A percentile compares a stretch with the other conserved stretches of the same genome.
Evolutionary conservation across 2,888 invertebrate species (phyloP).

Genomic region (Drosophila suboccidentalis): DNA sequence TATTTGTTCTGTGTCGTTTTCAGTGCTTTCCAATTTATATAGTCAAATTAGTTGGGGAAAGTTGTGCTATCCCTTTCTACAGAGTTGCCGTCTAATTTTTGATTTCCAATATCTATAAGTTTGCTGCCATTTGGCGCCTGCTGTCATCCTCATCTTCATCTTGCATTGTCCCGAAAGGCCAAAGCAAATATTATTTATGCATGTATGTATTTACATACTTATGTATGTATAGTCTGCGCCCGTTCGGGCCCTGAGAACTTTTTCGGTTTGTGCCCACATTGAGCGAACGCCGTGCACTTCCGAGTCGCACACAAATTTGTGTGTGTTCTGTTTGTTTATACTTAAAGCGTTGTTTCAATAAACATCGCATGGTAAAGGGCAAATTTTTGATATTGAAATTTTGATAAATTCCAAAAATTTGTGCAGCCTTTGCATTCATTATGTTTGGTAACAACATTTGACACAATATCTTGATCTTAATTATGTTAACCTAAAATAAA

Average conservation of each 20-base stretch:
- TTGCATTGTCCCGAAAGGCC: constrained; percentile 56
- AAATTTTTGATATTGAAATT: constrained; percentile 59
- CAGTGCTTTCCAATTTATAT: constrained; percentile 9
- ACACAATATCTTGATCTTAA: neutral
- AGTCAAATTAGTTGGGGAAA: constrained; percentile 56
- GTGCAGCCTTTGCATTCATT: constrained; percentile 3
- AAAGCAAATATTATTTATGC: constrained; percentile 74
- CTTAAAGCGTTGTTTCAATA: constrained; percentile 71
- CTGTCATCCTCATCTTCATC: constrained; percentile 10
- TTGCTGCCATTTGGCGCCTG: constrained; percentile 63
- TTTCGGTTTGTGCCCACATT: constrained; percentile 65
- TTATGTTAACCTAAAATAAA: neutral
- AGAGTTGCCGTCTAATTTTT: neutral
- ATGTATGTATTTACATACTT: constrained; percentile 1
- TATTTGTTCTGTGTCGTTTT: neutral
- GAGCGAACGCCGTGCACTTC: constrained; percentile 59
- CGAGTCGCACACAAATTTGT: constrained; percentile 53
- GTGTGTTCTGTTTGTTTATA: constrained; percentile 66
- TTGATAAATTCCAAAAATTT: constrained; percentile 22
- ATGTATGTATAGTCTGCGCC: neutral
- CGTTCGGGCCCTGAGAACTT: constrained; percentile 66
- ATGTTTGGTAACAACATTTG: neutral
- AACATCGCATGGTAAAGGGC: constrained; percentile 71
- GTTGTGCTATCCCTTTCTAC: constrained; percentile 8
- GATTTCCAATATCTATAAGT: constrained; percentile 13